Evolutionary conservation across 2,797 vertebrate genomes (phyloP), one percentile per base, ranked within the genome.

Genomic region (Nyctibius grandis): DNA sequence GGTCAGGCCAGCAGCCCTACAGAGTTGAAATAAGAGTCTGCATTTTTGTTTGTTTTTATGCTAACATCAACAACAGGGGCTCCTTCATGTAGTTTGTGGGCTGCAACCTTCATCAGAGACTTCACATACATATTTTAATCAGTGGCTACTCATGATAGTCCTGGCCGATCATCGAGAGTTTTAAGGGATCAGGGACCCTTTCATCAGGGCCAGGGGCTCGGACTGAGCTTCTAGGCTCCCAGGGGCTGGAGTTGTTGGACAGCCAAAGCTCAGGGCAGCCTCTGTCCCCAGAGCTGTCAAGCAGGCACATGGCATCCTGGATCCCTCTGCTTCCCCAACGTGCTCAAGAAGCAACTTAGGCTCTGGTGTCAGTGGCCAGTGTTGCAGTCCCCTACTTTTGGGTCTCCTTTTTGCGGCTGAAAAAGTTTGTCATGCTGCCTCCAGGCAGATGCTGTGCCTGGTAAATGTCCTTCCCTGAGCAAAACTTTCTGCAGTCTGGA

Each of bases 191-290:
- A 12, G 8, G 20, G 20, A 60, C 23, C 31, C 18, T 36, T 85
- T 59, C n/a, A 38, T 44, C 65, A 84, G 40, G 1, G 11, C 33
- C 0, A 0, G 10, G 6, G 11, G 8, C 29, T 61, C 56, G 22
- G 63, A 36, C 45, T 53, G 80, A 80, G 47, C 51, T 78, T 47
- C 29, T 36, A 9, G 36, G 29, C 22, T 61, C 5, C 3, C 12
- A 20, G 20, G 20, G 40, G 3, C 36, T 4, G 1, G 68, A 63
- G 64, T 40, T 40, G 16, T 61, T 45, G 33, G 68, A 22, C n/a
- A 75, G 54, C 21, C 47, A 33, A 23, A 80, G 47, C 29, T 31
- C 36, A 29, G 72, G 56, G 61, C 56, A 78, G 22, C 17, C 54
- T 72, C 45, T 40, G 60, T 79, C 36, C 44, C 14, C 61, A n/a